Evolutionary conservation across 2,888 invertebrate species (phyloP).

Genomic region (Tinea semifulvella): DNA sequence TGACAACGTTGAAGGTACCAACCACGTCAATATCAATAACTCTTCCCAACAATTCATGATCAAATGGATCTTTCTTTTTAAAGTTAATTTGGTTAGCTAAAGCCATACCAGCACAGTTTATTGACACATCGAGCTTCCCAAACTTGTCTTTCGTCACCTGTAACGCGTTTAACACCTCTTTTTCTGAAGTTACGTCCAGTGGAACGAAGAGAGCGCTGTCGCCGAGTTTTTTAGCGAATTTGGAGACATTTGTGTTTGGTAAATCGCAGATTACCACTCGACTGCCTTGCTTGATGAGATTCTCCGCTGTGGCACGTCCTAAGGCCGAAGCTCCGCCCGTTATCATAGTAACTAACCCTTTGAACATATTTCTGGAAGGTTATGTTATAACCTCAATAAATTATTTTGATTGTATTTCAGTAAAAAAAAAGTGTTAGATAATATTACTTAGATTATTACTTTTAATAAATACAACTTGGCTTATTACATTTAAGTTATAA

Average conservation of each 20-base stretch:
- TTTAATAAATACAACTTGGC: too few species aligned
- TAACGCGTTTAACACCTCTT: constrained; percentile 80
- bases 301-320: constrained; percentile 88
- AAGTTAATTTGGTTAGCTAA: constrained; percentile 89
- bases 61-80: constrained; percentile 83
- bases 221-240: constrained; percentile 78
- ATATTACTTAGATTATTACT: too few species aligned
- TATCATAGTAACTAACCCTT: constrained; percentile 88
- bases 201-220: constrained; percentile 83
- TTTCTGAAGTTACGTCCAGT: constrained; percentile 86
- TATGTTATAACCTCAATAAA: neutral
- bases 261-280: constrained; percentile 91
- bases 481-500: too few species aligned
- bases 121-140: constrained; percentile 84
- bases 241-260: constrained; percentile 81
- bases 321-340: constrained; percentile 97
- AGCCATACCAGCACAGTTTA: constrained; percentile 97
- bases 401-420: too few species aligned
- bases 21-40: constrained; percentile 63
- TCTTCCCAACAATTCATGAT: constrained; percentile 77
- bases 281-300: constrained; percentile 83
- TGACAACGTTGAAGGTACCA: constrained; percentile 88
- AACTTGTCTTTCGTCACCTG: constrained; percentile 80
- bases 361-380: constrained; percentile 20
- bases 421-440: too few species aligned